Evolutionary conservation across 2,797 vertebrate species (phyloP).

Genomic region (Acanthurus tractus): DNA sequence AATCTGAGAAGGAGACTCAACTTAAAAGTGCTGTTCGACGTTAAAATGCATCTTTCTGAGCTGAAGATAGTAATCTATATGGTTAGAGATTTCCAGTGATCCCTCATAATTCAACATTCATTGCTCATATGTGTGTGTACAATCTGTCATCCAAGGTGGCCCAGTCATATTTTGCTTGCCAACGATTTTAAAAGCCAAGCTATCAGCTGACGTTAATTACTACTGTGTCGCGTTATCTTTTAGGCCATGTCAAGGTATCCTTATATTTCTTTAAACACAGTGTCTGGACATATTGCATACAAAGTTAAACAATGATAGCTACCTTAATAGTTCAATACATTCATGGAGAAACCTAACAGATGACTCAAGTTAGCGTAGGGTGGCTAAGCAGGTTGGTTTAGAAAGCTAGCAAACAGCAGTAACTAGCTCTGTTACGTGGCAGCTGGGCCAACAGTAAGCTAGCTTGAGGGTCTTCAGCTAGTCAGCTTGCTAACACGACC

Average conservation of each 20-base stretch:
- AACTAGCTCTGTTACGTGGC: conserved; percentile 50
- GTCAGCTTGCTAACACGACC: conserved; percentile 13
- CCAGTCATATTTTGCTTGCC: not conserved
- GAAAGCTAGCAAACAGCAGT: conserved; percentile 8
- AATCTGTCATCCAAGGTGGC: not conserved
- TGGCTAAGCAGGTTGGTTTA: not conserved
- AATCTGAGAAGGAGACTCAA: not conserved
- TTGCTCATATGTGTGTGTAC: not conserved
- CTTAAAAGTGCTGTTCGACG: too few species aligned
- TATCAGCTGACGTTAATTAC: conserved; percentile 10
- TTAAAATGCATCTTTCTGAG: not conserved
- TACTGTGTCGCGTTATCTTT: not conserved
- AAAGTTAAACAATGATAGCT: not conserved
- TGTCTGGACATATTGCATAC: not conserved
- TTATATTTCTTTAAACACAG: not conserved
- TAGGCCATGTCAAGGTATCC: not conserved
- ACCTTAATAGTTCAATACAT: too few species aligned
- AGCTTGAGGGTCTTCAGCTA: conserved; percentile 13
- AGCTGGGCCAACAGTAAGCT: conserved; percentile 32
- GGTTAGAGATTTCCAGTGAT: not conserved
- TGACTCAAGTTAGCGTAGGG: too few species aligned
- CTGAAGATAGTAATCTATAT: not conserved
- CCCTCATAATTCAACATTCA: not conserved
- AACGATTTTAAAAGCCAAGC: not conserved
- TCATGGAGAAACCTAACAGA: not conserved